phyloP scores from a whole-genome alignment of 1,140 invertebrate genomes.

The Odontomachus brunneus region DNA sequence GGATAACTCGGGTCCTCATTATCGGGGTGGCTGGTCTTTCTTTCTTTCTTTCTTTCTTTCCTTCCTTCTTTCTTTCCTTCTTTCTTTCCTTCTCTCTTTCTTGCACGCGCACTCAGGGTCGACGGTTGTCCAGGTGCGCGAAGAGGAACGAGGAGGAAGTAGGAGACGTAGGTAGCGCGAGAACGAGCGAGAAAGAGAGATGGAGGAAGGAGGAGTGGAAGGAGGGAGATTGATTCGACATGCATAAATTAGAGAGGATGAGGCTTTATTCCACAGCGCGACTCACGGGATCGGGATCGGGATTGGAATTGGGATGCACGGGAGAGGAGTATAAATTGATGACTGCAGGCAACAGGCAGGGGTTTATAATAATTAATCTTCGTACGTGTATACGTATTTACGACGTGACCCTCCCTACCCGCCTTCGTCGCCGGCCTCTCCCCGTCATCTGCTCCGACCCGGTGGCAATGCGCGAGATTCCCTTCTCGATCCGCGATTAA shows the following conservation, averaged over 20 bases:
- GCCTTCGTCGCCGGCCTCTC: conserved; percentile 23
- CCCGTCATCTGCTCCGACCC: conserved; percentile 75
- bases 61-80: conserved; percentile 34
- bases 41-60: conserved; percentile 25
- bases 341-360: conserved; percentile 83
- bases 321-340: conserved; percentile 82
- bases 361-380: conserved; percentile 85
- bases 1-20: conserved; percentile 80
- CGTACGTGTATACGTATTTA: conserved; percentile 73
- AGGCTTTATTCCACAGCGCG: conserved; percentile 81
- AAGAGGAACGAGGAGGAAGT: conserved; percentile 54
- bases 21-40: conserved; percentile 73
- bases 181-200: conserved; percentile 28
- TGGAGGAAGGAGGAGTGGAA: conserved; percentile 51
- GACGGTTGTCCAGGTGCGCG: conserved; percentile 75
- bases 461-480: conserved; percentile 54
- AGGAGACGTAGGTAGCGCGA: conserved; percentile 34
- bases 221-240: conserved; percentile 84
- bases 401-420: conserved; percentile 18
- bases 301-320: conserved; percentile 79
- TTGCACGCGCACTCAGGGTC: conserved; percentile 21
- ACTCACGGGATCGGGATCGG: conserved; percentile 77
- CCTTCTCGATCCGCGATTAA: conserved; percentile 49
- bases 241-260: conserved; percentile 85
- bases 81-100: conserved; percentile 32